A percentile compares a stretch with the other conserved stretches of the same genome.
These are phyloP conservation scores for Liolophura sinensis DNA, from an alignment of 1,140 invertebrate genomes.

Conservation along the genomic window DNA sequence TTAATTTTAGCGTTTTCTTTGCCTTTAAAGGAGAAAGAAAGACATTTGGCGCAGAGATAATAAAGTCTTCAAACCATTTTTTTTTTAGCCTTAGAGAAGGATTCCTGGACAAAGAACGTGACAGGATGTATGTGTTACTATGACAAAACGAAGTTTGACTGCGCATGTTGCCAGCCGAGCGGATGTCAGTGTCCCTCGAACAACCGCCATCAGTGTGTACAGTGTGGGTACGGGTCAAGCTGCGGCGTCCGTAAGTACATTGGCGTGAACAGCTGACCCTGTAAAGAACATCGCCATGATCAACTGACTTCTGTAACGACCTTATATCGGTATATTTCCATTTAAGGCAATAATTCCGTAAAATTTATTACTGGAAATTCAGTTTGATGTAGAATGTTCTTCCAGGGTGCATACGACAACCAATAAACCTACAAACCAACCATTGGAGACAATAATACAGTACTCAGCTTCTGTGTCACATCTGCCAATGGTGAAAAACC, in stretches of 20 bases:
- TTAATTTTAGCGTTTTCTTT: no score
- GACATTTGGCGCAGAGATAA: no score
- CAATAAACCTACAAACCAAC: no score
- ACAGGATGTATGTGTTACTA: slow-evolving; percentile 25
- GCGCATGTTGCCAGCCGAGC: slow-evolving; percentile 26
- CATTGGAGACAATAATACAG: no score
- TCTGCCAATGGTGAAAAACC: no score
- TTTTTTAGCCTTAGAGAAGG: no score
- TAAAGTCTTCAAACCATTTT: no score
- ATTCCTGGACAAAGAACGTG: slow-evolving; percentile 8
- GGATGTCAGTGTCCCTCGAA: slow-evolving; percentile 23
- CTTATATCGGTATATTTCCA: neutral
- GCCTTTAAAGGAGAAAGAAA: no score
- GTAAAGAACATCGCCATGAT: slow-evolving; percentile 2
- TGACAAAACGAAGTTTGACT: slow-evolving; percentile 7
- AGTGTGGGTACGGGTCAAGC: slow-evolving; percentile 13
- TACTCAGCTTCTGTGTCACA: no score
- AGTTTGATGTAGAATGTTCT: no score
- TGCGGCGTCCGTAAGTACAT: slow-evolving; percentile 19
- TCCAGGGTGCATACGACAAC: no score
- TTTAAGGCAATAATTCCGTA: neutral
- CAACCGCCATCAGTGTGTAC: slow-evolving; percentile 24
- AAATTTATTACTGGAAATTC: neutral
- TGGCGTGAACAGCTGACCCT: neutral
- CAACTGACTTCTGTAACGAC: neutral